Evolutionary conservation across 1,140 invertebrate genomes (phyloP), one percentile per base, ranked within the genome.

Genomic region (Drosophila takahashii): DNA sequence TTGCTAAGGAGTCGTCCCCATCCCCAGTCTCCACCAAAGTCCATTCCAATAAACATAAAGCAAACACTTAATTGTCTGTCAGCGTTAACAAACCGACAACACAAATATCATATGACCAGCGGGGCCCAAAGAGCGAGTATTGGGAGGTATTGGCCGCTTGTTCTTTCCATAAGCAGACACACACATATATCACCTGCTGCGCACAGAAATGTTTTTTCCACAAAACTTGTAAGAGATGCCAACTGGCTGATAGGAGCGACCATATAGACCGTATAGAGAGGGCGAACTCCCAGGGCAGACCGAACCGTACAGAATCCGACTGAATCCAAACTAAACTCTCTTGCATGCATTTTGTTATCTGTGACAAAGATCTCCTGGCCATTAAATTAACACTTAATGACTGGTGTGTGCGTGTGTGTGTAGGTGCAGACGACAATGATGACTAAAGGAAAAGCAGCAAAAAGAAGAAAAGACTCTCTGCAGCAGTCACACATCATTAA

Each of bases 331-430:
- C 71, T 53, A 67, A 76, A 75, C 58, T 64, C 72, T 66, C 61
- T 78, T 71, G 85, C 84, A 89, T 87, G 84, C 85, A 89, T 79
- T 87, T 74, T 18, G 62, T 89, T 87, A 87, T 87, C 84, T 87
- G 84, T 64, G 84, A 87, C 85, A 87, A 89, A 87, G 84, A 87
- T 87, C 84, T 87, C 76, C 79, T 89, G 84, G 84, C 79, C 84
- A 87, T 87, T 87, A 87, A 87, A 87, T 87, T 87, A 87, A 87
- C 84, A 87, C 84, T 87, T 87, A 87, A 87, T 87, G 84, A 87
- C 84, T 84, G 84, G 84, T 79, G 83, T 76, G 74, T 83, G 67
- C 65, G 79, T 79, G 32, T 32, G 22, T 22, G 54, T 77, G 72
- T 79, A 83, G 84, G 76, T 87, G 79, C 76, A 75, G 57, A 57